These are phyloP conservation scores for Diadema setosum DNA, from an alignment of 35 echinoderm and acorn worm species.

Conservation along the genomic window DNA sequence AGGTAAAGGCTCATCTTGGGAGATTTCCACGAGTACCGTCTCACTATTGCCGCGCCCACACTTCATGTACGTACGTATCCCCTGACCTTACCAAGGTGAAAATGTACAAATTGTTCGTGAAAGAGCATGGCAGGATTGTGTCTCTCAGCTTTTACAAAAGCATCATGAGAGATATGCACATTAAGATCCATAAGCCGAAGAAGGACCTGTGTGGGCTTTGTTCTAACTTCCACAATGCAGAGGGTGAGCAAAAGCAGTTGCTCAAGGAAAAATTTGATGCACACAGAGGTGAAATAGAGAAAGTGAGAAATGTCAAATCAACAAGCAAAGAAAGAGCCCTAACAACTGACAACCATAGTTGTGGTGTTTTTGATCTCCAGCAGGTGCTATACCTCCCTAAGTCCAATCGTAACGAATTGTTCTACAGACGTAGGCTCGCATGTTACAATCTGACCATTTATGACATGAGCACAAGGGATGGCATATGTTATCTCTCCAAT, in stretches of 20 bases:
- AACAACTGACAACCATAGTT: not conserved
- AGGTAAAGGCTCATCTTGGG: not conserved
- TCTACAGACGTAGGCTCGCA: slow-evolving; percentile 55
- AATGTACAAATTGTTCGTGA: slow-evolving; percentile 39
- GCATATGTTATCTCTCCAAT: slow-evolving; percentile 44
- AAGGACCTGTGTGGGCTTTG: slow-evolving; percentile 61
- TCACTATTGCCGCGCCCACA: slow-evolving; percentile 24
- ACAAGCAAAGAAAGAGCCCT: not conserved
- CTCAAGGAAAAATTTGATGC: not conserved
- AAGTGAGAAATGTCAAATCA: not conserved
- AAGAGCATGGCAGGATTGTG: not conserved
- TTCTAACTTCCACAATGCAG: slow-evolving; percentile 1
- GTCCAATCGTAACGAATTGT: slow-evolving; percentile 30
- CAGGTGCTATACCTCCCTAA: slow-evolving; percentile 69
- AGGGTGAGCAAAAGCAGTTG: not conserved
- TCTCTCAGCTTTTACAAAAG: not conserved
- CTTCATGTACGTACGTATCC: not conserved
- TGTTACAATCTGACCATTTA: slow-evolving; percentile 76
- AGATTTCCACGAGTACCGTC: slow-evolving; percentile 51
- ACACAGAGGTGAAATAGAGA: slow-evolving; percentile 21
- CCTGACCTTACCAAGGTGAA: slow-evolving; percentile 12
- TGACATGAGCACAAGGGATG: slow-evolving; percentile 24
- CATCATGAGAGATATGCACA: not conserved
- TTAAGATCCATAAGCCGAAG: slow-evolving; percentile 53
- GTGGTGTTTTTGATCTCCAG: slow-evolving; percentile 50